Evolutionary conservation across 2,797 vertebrate species (phyloP).

Genomic region (Leptoclinus maculatus): DNA sequence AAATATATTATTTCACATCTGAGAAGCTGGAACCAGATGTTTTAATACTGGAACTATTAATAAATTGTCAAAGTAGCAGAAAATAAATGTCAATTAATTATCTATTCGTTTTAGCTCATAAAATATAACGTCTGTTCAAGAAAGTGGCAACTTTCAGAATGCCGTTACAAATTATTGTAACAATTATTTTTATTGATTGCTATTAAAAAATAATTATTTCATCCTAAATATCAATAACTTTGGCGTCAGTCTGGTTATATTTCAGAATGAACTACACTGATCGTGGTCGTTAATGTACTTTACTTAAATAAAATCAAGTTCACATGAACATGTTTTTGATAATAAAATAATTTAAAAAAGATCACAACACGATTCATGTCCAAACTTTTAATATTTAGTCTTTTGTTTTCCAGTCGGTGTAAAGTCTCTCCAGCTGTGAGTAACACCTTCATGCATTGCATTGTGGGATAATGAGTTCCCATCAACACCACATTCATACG

Average conservation of each 20-base stretch:
- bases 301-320: too few relatives aligned
- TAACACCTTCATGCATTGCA: not conserved
- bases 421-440: not conserved
- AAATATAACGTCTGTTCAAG: too few relatives aligned
- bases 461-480: not conserved
- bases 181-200: too few relatives aligned
- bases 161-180: not conserved
- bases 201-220: too few relatives aligned
- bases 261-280: too few relatives aligned
- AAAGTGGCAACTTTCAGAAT: too few relatives aligned
- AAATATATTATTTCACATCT: not conserved
- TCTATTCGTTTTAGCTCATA: not conserved
- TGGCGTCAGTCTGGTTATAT: too few relatives aligned
- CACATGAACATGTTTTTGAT: too few relatives aligned
- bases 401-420: not conserved
- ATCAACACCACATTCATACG: not conserved
- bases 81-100: not conserved
- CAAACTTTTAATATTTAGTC: not conserved
- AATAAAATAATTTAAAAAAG: too few relatives aligned
- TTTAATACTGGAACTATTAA: not conserved
- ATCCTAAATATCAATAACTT: too few relatives aligned
- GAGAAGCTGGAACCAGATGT: not conserved
- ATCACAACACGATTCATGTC: not conserved
- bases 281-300: too few relatives aligned
- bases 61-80: not conserved